phyloP scores from a whole-genome alignment of 2,797 vertebrate genomes.

The Okamejei kenojei region DNA sequence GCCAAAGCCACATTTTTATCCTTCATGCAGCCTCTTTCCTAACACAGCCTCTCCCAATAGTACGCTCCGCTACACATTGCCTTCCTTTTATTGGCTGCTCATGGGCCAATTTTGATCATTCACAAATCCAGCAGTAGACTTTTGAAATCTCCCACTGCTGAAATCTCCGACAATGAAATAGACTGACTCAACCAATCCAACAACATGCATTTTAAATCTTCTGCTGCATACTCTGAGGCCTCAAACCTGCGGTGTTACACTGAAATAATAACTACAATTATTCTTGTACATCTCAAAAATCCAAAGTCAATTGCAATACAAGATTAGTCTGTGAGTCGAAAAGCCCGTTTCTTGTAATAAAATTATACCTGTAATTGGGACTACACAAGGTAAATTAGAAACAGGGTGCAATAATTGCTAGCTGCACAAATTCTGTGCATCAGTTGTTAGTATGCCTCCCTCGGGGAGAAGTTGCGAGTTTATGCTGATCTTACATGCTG shows the following conservation, averaged over 20 bases:
- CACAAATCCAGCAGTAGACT: no score
- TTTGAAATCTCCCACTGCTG: no score
- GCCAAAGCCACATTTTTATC: no score
- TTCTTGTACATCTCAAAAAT: not conserved
- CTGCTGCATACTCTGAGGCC: no score
- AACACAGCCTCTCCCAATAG: no score
- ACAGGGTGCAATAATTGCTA: not conserved
- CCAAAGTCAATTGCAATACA: not conserved
- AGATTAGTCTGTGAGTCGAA: not conserved
- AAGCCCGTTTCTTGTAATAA: not conserved
- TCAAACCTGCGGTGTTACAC: not conserved
- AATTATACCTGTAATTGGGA: not conserved
- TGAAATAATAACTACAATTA: not conserved
- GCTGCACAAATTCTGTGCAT: not conserved
- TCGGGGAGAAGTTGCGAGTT: not conserved
- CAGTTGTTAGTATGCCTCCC: not conserved
- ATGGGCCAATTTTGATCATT: no score
- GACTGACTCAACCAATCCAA: no score
- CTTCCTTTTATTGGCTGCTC: no score
- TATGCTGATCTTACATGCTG: not conserved
- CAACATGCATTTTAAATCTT: no score
- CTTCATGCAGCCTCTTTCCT: no score
- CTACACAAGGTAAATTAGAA: not conserved
- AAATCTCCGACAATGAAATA: no score
- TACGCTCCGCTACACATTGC: no score